phyloP scores from a whole-genome alignment of 2,888 invertebrate species.

The Hedya salicella region DNA sequence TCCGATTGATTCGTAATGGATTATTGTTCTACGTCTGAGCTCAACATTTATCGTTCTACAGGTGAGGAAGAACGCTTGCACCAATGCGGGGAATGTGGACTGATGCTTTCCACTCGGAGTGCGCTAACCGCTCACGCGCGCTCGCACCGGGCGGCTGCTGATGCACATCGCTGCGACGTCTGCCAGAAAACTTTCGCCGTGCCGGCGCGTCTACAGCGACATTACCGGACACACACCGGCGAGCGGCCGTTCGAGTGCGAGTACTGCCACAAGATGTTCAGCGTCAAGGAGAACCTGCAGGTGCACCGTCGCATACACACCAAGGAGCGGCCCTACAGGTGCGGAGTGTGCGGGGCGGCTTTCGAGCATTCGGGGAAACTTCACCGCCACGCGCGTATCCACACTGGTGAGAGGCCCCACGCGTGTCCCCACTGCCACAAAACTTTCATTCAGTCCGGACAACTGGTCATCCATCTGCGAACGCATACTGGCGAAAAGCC shows the following conservation, averaged over 20 bases:
- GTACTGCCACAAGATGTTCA: conserved; percentile 96
- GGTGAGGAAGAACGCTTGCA: conserved; percentile 81
- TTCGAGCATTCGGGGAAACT: conserved; percentile 96
- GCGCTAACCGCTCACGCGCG: conserved; percentile 90
- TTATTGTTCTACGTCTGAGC: conserved; percentile 57
- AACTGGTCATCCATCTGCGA: conserved; percentile 95
- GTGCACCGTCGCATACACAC: conserved; percentile 96
- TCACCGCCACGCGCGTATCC: conserved; percentile 95
- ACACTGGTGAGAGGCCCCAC: conserved; percentile 95
- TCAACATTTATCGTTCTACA: conserved; percentile 70
- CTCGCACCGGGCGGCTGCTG: conserved; percentile 78
- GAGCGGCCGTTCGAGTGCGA: conserved; percentile 96
- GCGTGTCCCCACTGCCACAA: conserved; percentile 94
- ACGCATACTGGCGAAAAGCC: conserved; percentile 96
- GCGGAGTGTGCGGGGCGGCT: conserved; percentile 94
- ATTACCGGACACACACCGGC: conserved; percentile 95
- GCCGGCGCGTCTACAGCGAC: conserved; percentile 92
- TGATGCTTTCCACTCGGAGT: conserved; percentile 90
- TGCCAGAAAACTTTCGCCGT: conserved; percentile 96
- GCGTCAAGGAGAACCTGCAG: conserved; percentile 96
- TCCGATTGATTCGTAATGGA: conserved; percentile 54
- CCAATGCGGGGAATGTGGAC: conserved; percentile 89
- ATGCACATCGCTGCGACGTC: conserved; percentile 95
- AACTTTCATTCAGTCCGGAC: conserved; percentile 96
- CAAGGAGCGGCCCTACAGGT: conserved; percentile 95